Percentiles rank a stretch among this genome's conserved stretches.
Conservation (phyloP, 2,113 vertebrate species). For the Mystacornis crossleyi region DNA sequence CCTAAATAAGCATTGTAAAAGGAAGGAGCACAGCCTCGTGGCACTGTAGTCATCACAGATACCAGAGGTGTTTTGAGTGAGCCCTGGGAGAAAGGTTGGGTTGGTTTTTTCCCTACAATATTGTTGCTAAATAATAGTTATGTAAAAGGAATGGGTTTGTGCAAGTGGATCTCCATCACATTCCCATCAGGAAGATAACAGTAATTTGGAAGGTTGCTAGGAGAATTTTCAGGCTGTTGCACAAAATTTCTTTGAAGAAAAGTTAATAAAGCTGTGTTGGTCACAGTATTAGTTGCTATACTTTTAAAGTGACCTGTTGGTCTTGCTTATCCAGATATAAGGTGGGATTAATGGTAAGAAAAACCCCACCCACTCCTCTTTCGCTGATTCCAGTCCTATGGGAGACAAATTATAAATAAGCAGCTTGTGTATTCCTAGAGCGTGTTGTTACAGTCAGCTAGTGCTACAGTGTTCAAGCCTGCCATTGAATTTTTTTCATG, state of each 20-base stretch:
- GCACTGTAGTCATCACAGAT: background rate
- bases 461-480: background rate
- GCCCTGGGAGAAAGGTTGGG: background rate
- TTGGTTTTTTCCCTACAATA: background rate
- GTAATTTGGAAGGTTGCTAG: background rate
- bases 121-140: background rate
- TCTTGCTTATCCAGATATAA: background rate
- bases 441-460: background rate
- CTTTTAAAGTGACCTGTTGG: background rate
- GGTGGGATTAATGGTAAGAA: background rate
- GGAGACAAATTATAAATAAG: slow-evolving; percentile 21
- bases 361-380: background rate
- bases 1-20: background rate
- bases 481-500: background rate
- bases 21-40: background rate
- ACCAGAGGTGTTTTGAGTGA: background rate
- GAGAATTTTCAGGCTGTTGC: background rate
- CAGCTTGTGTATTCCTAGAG: background rate
- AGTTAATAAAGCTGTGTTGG: background rate
- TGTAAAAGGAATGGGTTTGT: rapidly evolving
- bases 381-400: background rate
- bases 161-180: background rate
- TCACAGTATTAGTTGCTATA: background rate
- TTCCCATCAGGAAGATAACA: background rate
- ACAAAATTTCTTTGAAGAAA: background rate